These are phyloP conservation scores for Salpingus planirostris DNA, from an alignment of 2,888 invertebrate species.

Conservation along the genomic window DNA sequence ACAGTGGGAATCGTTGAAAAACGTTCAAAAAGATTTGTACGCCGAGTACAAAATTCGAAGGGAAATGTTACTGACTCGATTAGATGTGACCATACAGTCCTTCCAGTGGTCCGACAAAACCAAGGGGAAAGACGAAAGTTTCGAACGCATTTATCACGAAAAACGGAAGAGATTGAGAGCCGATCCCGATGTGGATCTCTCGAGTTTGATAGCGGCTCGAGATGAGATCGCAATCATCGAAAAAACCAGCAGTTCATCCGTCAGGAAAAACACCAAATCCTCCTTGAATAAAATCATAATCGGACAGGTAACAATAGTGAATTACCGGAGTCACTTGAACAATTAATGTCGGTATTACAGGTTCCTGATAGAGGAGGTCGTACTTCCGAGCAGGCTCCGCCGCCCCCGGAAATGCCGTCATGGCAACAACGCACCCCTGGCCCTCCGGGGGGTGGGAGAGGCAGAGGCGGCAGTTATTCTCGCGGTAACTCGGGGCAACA, in stretches of 20 bases:
- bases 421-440: conserved; percentile 67
- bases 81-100: conserved; percentile 94
- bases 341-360: conserved; percentile 33
- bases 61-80: conserved; percentile 78
- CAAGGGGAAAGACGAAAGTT: conserved; percentile 62
- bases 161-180: conserved; percentile 46
- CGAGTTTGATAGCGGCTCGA: conserved; percentile 78
- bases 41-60: conserved; percentile 76
- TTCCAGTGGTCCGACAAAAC: conserved; percentile 88
- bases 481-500: too few relatives aligned
- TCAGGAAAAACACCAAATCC: conserved; percentile 76
- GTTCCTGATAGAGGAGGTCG: conserved; percentile 94
- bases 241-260: conserved; percentile 82
- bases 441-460: conserved; percentile 42
- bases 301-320: conserved; percentile 51
- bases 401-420: conserved; percentile 95
- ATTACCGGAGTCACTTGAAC: background rate
- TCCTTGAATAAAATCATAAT: conserved; percentile 84
- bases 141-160: conserved; percentile 51
- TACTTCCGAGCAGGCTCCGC: conserved; percentile 82
- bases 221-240: conserved; percentile 78
- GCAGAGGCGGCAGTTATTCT: conserved; percentile 33
- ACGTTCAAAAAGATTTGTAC: conserved; percentile 61
- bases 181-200: conserved; percentile 59
- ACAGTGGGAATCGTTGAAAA: conserved; percentile 73